A percentile compares a stretch with the other conserved stretches of the same genome.
phyloP scores from a whole-genome alignment of 2,888 invertebrate species.

The Yponomeuta evonymella region DNA sequence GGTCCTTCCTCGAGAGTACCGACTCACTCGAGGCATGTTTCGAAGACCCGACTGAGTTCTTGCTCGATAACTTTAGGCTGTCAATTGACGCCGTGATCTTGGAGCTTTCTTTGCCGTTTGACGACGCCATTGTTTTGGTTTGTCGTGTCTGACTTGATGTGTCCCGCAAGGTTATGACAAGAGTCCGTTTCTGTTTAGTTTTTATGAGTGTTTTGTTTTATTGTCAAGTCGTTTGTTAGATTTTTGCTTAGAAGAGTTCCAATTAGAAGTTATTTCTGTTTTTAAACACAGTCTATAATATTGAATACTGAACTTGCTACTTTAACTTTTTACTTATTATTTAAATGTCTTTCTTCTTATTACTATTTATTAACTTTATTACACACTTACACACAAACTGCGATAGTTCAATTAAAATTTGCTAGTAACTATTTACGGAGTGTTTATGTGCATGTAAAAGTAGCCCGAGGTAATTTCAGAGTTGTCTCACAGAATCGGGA shows the following conservation, averaged over 20 bases:
- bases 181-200: background rate
- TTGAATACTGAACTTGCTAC: too few species aligned
- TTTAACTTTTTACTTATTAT: too few species aligned
- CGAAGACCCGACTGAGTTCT: conserved; percentile 57
- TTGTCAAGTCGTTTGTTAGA: background rate
- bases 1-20: conserved; percentile 63
- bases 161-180: background rate
- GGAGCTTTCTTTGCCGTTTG: conserved; percentile 60
- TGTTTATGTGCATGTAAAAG: background rate
- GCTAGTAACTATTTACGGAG: too few species aligned
- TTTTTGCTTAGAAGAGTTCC: background rate
- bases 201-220: background rate
- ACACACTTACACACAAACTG: too few species aligned
- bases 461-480: background rate
- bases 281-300: too few species aligned
- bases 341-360: too few species aligned
- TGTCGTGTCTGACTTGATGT: background rate
- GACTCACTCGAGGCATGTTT: conserved; percentile 71
- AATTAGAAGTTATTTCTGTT: too few species aligned
- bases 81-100: conserved; percentile 67
- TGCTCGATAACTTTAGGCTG: conserved; percentile 67
- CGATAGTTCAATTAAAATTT: too few species aligned
- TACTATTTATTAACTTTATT: too few species aligned
- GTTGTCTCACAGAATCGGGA: too few species aligned
- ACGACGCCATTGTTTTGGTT: conserved; percentile 52